Percentiles rank a stretch among this genome's conserved stretches.
Evolutionary conservation across 2,113 vertebrate species (phyloP).

Genomic region (Paedocypris sp.): DNA sequence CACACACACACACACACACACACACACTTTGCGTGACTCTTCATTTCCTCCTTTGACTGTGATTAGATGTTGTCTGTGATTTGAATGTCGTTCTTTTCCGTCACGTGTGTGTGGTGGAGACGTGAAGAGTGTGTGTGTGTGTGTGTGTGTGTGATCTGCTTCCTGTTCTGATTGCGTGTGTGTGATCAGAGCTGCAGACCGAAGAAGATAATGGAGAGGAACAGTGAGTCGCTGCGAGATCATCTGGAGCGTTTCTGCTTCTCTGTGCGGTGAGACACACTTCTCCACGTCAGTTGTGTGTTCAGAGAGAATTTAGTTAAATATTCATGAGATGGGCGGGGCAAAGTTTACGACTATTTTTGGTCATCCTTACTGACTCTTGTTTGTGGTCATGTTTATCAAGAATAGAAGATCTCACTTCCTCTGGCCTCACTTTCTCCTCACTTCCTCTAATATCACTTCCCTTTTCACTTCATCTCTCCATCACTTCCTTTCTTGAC

Average conservation of each 20-base stretch:
- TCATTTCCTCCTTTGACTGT: slow-evolving; percentile 26
- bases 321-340: too few relatives aligned
- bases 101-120: neutral
- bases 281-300: neutral
- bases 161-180: slow-evolving; percentile 58
- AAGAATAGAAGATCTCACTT: too few relatives aligned
- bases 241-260: slow-evolving; percentile 62
- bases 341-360: too few relatives aligned
- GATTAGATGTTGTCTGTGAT: slow-evolving; percentile 52
- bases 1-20: too few relatives aligned
- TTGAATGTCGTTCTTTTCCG: slow-evolving; percentile 47
- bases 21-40: too few relatives aligned
- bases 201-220: slow-evolving; percentile 60
- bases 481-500: too few relatives aligned
- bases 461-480: too few relatives aligned
- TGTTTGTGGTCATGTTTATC: too few relatives aligned
- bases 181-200: slow-evolving; percentile 54
- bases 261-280: slow-evolving; percentile 58
- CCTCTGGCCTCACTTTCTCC: too few relatives aligned
- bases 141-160: slow-evolving; percentile 27
- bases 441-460: too few relatives aligned
- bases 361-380: too few relatives aligned
- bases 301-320: neutral
- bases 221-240: slow-evolving; percentile 42
- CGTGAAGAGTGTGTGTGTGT: neutral